These are phyloP conservation scores for Geococcyx californianus DNA, from an alignment of 2,113 vertebrate genomes.

Conservation along the genomic window DNA sequence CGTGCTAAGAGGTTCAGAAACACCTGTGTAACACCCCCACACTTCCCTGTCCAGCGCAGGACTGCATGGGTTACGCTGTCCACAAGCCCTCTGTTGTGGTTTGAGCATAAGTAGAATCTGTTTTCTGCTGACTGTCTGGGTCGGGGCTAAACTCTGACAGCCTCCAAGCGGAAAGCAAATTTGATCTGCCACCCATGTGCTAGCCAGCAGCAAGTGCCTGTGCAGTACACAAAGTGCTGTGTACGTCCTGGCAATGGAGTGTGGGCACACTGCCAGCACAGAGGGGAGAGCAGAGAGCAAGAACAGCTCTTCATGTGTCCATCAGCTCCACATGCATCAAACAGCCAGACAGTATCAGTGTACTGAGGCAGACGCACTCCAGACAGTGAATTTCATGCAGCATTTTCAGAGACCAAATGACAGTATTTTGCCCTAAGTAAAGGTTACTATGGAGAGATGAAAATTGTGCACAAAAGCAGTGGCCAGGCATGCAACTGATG, in stretches of 20 bases:
- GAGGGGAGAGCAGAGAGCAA: not conserved
- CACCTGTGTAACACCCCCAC: too few species aligned
- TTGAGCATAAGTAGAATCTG: too few species aligned
- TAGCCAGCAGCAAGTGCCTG: not conserved
- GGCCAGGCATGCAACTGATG: too few species aligned
- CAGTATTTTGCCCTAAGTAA: not conserved
- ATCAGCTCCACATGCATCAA: fast-evolving
- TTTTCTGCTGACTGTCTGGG: too few species aligned
- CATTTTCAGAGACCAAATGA: not conserved
- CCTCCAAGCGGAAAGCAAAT: not conserved
- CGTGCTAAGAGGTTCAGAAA: not conserved
- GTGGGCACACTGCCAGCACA: fast-evolving
- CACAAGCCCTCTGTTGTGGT: not conserved
- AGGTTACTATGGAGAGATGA: not conserved
- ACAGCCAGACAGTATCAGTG: too few species aligned
- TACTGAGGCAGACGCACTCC: not conserved
- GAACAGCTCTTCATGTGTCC: not conserved
- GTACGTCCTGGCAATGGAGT: fast-evolving
- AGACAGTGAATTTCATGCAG: not conserved
- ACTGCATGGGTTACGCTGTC: not conserved
- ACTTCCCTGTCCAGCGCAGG: not conserved
- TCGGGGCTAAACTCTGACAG: too few species aligned
- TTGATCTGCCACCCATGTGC: not conserved
- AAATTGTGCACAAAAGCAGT: not conserved
- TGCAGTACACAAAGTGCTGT: fast-evolving